These are phyloP conservation scores for Entelurus aequoreus DNA, from an alignment of 2,113 vertebrate genomes.

Conservation along the genomic window DNA sequence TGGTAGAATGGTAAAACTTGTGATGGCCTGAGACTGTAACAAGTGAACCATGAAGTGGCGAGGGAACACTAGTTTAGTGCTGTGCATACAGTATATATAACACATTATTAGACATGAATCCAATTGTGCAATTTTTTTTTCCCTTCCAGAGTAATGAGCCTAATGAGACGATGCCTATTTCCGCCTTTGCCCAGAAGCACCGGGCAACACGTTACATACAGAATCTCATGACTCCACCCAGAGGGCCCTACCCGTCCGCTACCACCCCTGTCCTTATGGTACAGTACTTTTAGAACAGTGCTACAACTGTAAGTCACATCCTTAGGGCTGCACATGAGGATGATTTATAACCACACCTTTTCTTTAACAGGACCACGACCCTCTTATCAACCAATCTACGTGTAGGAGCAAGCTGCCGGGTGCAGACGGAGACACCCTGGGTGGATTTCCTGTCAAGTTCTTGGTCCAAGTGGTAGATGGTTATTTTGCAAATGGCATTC, in stretches of 20 bases:
- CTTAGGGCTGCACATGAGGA: neutral
- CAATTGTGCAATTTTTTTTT: neutral
- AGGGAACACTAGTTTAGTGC: neutral
- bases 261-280: slow-evolving; percentile 86
- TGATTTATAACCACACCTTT: no score
- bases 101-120: neutral
- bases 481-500: neutral
- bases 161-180: slow-evolving; percentile 97
- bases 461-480: slow-evolving; percentile 94
- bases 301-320: neutral
- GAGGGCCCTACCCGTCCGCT: slow-evolving; percentile 78
- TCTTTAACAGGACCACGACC: slow-evolving; percentile 81
- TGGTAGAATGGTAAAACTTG: no score
- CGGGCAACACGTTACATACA: slow-evolving; percentile 82
- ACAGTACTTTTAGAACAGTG: neutral
- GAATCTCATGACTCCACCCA: slow-evolving; percentile 86
- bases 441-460: slow-evolving; percentile 97
- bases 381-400: slow-evolving; percentile 87
- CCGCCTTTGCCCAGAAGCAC: slow-evolving; percentile 95
- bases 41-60: no score
- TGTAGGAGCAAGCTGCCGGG: slow-evolving; percentile 89
- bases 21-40: no score
- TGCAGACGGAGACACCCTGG: slow-evolving; percentile 88
- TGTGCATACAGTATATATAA: neutral
- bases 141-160: slow-evolving; percentile 88